phyloP scores from a whole-genome alignment of 1,140 invertebrate species.

The Microplitis demolitor region DNA sequence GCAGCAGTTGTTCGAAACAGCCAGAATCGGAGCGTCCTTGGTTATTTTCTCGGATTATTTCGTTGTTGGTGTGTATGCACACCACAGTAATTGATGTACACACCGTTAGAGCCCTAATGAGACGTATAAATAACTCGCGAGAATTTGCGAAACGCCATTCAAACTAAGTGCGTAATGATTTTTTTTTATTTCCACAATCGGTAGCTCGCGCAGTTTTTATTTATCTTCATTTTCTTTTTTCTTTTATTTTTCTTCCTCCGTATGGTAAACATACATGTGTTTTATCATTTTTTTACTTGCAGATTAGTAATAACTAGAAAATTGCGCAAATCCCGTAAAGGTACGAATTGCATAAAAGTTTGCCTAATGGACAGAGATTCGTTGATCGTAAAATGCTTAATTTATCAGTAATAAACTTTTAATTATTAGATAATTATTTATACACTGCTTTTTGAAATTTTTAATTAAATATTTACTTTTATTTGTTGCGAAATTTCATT shows the following conservation, averaged over 20 bases:
- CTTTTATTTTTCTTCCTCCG: not conserved
- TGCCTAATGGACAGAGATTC: not conserved
- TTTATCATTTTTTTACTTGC: not conserved
- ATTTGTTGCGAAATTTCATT: too few species aligned
- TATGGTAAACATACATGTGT: not conserved
- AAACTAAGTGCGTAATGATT: conserved; percentile 10
- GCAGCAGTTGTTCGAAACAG: not conserved
- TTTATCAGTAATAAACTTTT: too few species aligned
- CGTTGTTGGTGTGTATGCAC: not conserved
- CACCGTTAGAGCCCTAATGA: conserved; percentile 5
- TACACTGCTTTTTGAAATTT: too few species aligned
- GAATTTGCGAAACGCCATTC: conserved; percentile 12
- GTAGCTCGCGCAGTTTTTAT: not conserved
- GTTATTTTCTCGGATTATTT: conserved; percentile 1
- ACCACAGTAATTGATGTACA: not conserved
- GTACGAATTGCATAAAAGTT: not conserved
- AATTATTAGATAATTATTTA: too few species aligned
- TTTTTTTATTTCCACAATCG: not conserved
- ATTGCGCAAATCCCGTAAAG: not conserved
- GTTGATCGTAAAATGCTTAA: too few species aligned
- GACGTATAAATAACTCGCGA: conserved; percentile 11
- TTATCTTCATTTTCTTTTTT: not conserved
- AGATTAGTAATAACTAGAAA: not conserved
- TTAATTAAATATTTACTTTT: too few species aligned
- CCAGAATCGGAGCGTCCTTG: conserved; percentile 19